phyloP scores from a whole-genome alignment of 23 tunicate species.

The Trididemnum clinides region DNA sequence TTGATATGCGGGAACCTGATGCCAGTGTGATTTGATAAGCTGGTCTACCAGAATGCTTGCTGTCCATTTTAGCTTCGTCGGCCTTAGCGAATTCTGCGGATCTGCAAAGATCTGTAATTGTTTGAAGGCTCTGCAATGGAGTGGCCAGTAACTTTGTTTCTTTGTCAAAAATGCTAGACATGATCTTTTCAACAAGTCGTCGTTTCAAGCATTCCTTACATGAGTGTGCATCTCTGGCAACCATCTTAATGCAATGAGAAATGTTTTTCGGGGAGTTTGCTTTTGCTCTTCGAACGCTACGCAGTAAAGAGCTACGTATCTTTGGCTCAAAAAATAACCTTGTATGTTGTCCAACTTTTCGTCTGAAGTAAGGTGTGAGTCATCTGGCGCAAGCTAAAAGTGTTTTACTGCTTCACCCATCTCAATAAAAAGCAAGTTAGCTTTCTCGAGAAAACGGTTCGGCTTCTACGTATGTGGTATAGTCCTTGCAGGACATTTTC shows the following conservation, averaged over 20 bases:
- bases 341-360: too few species aligned
- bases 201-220: background rate
- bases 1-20: background rate
- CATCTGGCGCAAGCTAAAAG: too few species aligned
- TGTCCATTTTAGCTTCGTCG: background rate
- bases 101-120: background rate
- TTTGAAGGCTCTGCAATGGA: background rate
- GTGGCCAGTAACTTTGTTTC: background rate
- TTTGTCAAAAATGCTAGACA: background rate
- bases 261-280: background rate
- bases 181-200: background rate
- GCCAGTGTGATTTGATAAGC: background rate
- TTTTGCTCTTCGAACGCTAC: background rate
- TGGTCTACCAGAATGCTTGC: background rate
- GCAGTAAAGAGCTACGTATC: background rate
- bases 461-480: too few species aligned
- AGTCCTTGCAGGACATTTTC: too few species aligned
- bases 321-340: too few species aligned
- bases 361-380: too few species aligned
- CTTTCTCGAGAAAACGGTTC: too few species aligned
- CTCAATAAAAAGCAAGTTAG: too few species aligned
- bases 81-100: too few species aligned
- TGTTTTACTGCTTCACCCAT: too few species aligned
- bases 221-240: background rate
- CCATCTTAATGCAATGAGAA: background rate